Conservation (phyloP, 1,140 invertebrate genomes). For the Aradophagus sp. region DNA sequence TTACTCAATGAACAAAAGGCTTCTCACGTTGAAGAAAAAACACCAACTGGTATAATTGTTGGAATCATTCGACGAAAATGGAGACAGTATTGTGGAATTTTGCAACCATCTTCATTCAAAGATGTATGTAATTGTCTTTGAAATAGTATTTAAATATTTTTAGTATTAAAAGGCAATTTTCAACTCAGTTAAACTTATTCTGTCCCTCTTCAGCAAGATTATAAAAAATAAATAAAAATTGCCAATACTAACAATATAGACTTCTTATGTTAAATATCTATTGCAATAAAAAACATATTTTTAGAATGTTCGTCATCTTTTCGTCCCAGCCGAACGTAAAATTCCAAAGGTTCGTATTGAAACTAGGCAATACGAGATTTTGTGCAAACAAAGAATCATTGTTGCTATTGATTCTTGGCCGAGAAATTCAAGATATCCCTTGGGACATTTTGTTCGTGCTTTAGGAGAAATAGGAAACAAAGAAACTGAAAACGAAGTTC, state of each 20-base stretch:
- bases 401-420: slow-evolving; percentile 96
- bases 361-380: slow-evolving; percentile 87
- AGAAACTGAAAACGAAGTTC: slow-evolving; percentile 95
- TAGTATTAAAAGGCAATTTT: too few species aligned
- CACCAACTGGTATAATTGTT: slow-evolving; percentile 91
- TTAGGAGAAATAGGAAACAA: slow-evolving; percentile 89
- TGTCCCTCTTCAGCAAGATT: too few species aligned
- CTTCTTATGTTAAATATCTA: too few species aligned
- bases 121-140: slow-evolving; percentile 76
- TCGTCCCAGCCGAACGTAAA: slow-evolving; percentile 91
- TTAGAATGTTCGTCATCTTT: slow-evolving; percentile 85
- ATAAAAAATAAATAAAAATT: too few species aligned
- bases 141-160: too few species aligned
- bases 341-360: slow-evolving; percentile 95
- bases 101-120: slow-evolving; percentile 86
- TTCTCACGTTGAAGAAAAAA: slow-evolving; percentile 72
- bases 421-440: slow-evolving; percentile 85
- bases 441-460: slow-evolving; percentile 91
- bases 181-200: too few species aligned
- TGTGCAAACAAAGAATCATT: slow-evolving; percentile 90
- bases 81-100: slow-evolving; percentile 96
- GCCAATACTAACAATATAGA: too few species aligned
- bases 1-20: slow-evolving; percentile 67
- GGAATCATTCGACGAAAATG: slow-evolving; percentile 97
- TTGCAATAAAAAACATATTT: too few species aligned